Percentiles rank a stretch among this genome's conserved stretches.
phyloP scores from a whole-genome alignment of 1,140 invertebrate species.

The Zaprionus gabonicus region DNA sequence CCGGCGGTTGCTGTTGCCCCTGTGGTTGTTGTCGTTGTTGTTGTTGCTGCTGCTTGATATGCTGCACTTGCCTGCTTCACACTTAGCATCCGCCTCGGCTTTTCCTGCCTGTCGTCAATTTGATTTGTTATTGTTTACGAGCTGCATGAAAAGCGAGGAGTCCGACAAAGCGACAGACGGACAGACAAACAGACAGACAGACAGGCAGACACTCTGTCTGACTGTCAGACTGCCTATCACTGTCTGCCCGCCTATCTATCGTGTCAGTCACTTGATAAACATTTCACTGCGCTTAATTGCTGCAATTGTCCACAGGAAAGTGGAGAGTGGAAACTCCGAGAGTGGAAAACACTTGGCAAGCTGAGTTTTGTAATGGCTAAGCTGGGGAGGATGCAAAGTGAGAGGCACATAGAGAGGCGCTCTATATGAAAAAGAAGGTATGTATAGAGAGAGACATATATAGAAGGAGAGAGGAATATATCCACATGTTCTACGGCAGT shows the following conservation, averaged over 20 bases:
- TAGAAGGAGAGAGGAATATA: no score
- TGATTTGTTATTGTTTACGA: slow-evolving; percentile 57
- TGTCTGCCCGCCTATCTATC: slow-evolving; percentile 18
- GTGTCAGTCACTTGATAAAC: slow-evolving; percentile 30
- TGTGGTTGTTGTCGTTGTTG: background rate
- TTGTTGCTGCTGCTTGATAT: slow-evolving; percentile 41
- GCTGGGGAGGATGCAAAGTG: background rate
- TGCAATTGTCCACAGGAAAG: slow-evolving; percentile 23
- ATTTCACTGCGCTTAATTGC: slow-evolving; percentile 49
- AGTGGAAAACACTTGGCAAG: background rate
- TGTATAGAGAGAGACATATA: background rate
- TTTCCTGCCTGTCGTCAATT: slow-evolving; percentile 46
- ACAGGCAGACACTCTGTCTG: background rate
- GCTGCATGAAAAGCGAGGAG: slow-evolving; percentile 20
- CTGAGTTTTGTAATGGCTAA: background rate
- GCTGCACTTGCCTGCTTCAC: slow-evolving; percentile 34
- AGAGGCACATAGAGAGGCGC: background rate
- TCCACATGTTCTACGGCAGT: no score
- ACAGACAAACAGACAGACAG: background rate
- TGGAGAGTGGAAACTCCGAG: slow-evolving; percentile 1
- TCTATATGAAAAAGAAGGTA: background rate
- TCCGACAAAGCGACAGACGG: background rate
- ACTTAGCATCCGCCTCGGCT: slow-evolving; percentile 40
- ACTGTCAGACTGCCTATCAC: slow-evolving; percentile 1
- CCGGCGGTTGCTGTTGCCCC: slow-evolving; percentile 1